phyloP scores from a whole-genome alignment of 2,113 vertebrate genomes.

The Rhinoderma darwinii region DNA sequence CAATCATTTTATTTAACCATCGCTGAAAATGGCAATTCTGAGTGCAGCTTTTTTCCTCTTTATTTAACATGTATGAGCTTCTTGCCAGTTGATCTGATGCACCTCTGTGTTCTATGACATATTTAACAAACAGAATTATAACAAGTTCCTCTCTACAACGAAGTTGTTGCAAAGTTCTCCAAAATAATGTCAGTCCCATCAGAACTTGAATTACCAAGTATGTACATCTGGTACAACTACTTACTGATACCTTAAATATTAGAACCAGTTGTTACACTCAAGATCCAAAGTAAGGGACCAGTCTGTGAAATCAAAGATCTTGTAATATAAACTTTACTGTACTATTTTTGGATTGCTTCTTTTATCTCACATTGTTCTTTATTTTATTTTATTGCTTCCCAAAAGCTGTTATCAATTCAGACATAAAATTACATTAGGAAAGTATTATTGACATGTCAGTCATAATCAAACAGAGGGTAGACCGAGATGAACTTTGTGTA shows the following conservation, averaged over 20 bases:
- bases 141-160: slow-evolving; percentile 32
- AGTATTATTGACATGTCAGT: slow-evolving; percentile 49
- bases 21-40: neutral
- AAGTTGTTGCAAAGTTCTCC: slow-evolving; percentile 33
- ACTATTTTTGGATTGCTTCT: slow-evolving; percentile 51
- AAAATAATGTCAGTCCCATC: slow-evolving; percentile 39
- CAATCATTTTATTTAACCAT: neutral
- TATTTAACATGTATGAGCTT: neutral
- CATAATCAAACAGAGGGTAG: slow-evolving; percentile 40
- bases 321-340: slow-evolving; percentile 44
- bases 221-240: slow-evolving; percentile 36
- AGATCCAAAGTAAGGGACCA: slow-evolving; percentile 38
- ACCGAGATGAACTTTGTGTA: slow-evolving; percentile 45
- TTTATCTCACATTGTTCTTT: slow-evolving; percentile 48
- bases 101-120: slow-evolving; percentile 29
- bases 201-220: slow-evolving; percentile 37
- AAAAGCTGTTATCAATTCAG: slow-evolving; percentile 55
- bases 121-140: slow-evolving; percentile 53
- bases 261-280: slow-evolving; percentile 51
- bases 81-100: slow-evolving; percentile 27
- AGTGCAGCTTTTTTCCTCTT: neutral
- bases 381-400: slow-evolving; percentile 55
- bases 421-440: slow-evolving; percentile 54
- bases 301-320: slow-evolving; percentile 46
- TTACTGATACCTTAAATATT: slow-evolving; percentile 55